phyloP scores from a whole-genome alignment of 2,888 invertebrate species.

The Hoplodrina ambigua region DNA sequence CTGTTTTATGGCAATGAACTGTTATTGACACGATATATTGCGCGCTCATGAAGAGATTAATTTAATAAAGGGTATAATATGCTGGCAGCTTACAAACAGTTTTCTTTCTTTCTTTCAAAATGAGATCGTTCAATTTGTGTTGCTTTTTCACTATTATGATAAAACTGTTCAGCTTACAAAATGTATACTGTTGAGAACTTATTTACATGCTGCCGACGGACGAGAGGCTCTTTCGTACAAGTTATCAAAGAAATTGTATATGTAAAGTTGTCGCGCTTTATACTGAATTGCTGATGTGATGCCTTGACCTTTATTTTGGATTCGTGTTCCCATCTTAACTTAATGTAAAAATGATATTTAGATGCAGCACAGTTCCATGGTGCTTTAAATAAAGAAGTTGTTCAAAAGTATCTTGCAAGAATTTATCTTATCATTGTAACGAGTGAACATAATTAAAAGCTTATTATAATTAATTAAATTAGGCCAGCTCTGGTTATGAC shows the following conservation, averaged over 20 bases:
- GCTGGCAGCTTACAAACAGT: neutral
- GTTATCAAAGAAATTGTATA: constrained; percentile 57
- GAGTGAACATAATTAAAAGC: constrained; percentile 12
- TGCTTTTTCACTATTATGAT: constrained; percentile 9
- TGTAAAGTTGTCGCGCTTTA: constrained; percentile 47
- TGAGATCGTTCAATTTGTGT: constrained; percentile 19
- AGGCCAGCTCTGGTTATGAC: constrained; percentile 19
- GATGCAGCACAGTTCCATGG: constrained; percentile 13
- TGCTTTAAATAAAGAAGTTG: neutral
- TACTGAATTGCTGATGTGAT: constrained; percentile 59
- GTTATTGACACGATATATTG: constrained; percentile 32
- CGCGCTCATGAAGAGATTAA: constrained; percentile 11
- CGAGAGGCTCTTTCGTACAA: constrained; percentile 48
- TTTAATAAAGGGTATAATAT: constrained; percentile 5
- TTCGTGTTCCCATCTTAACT: constrained; percentile 44
- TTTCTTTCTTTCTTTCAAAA: neutral
- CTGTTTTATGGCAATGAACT: constrained; percentile 33
- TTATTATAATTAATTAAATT: constrained; percentile 20
- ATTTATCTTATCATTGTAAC: neutral
- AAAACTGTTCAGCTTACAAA: constrained; percentile 40
- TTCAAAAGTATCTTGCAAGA: neutral
- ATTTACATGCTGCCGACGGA: constrained; percentile 57
- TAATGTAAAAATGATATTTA: constrained; percentile 39
- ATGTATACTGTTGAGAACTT: constrained; percentile 46
- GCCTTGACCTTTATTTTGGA: constrained; percentile 59